Base-by-base conservation (phyloP, 2,888 invertebrate species). In the Galerucella nymphaeae region DNA sequence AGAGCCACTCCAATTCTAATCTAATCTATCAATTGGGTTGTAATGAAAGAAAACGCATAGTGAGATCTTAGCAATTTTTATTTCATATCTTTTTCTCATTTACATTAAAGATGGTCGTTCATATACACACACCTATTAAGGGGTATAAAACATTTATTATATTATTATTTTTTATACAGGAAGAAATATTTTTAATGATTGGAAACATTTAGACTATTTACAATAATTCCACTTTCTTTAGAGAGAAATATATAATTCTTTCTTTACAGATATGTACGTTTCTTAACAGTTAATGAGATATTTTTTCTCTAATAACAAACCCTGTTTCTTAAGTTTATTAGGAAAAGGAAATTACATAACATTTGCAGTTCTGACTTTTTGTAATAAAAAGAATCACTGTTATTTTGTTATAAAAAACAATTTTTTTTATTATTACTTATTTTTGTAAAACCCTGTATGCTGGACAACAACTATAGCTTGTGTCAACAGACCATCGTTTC, bases 131-230 rank as follows among this genome's bases (percentile, higher is more conserved):
- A 82, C 79, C 79, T 71, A 80, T 70, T 74, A 74, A 79, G 81
- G 30, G 82, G 82, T 83, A 82, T 78, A 82, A 83, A 83, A 82
- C 83, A 83, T 81, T 79, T 70, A 82, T 72, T 80, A 30, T 30
- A 30, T 45, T 30, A 30, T 45, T 13, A 45, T 45, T 13, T 45
- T 80, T 79, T 74, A 64, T 78, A 78, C 78, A 77, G 70, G 74
- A 75, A 76, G 65, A 74, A 53, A 67, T 68, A 66, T 66, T 59
- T n/a, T 45, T 23, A 68, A 70, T 72, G 58, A 18, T 55, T 58
- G 14, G 14, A 61, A 14, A 78, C 73, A 65, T 71, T 59, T 72
- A 75, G 66, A 67, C 66, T 75, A 75, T 78, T 42, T 75, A 78
- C 78, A 79, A 73, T 66, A 75, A 61, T 57, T 45, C 42, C 23